phyloP scores from a whole-genome alignment of 2,888 invertebrate species.

The Steinernema carpocapsae region DNA sequence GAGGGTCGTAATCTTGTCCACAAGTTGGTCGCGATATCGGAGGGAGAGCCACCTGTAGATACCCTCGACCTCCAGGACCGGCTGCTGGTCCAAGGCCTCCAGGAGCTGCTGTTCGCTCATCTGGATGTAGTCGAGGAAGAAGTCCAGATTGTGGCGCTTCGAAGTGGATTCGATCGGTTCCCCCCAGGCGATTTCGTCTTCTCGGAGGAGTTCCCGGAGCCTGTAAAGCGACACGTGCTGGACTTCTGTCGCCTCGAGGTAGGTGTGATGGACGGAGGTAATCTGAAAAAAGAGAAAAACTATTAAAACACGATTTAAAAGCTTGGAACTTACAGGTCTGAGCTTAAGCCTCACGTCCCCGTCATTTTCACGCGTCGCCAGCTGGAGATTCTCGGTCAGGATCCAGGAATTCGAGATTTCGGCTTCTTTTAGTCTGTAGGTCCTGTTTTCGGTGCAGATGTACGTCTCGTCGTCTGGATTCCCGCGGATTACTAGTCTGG shows the following conservation, averaged over 20 bases:
- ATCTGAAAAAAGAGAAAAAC: background rate
- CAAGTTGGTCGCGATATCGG: slow-evolving; percentile 5
- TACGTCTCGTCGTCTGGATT: background rate
- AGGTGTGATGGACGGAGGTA: background rate
- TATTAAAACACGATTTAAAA: background rate
- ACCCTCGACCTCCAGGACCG: background rate
- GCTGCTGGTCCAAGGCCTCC: background rate
- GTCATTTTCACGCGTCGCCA: background rate
- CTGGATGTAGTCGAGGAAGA: slow-evolving; percentile 8
- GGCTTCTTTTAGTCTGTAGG: slow-evolving; percentile 3
- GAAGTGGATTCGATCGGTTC: background rate
- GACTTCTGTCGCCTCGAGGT: slow-evolving; percentile 4
- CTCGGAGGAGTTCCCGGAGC: slow-evolving; percentile 9
- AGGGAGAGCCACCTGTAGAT: slow-evolving; percentile 21
- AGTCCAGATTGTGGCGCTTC: slow-evolving; percentile 7
- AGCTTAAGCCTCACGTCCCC: background rate
- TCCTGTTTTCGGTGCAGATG: slow-evolving; percentile 6
- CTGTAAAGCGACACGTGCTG: slow-evolving; percentile 1
- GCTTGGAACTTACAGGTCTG: background rate
- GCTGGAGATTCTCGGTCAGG: background rate
- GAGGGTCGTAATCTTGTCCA: slow-evolving; percentile 2
- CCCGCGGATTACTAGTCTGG: slow-evolving; percentile 7
- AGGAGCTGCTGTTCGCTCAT: slow-evolving; percentile 21
- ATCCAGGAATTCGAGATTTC: slow-evolving; percentile 15
- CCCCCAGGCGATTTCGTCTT: slow-evolving; percentile 13